phyloP scores from a whole-genome alignment of 30 jellyfish, hydroid and myxozoan genomes.

The Morbakka virulenta region DNA sequence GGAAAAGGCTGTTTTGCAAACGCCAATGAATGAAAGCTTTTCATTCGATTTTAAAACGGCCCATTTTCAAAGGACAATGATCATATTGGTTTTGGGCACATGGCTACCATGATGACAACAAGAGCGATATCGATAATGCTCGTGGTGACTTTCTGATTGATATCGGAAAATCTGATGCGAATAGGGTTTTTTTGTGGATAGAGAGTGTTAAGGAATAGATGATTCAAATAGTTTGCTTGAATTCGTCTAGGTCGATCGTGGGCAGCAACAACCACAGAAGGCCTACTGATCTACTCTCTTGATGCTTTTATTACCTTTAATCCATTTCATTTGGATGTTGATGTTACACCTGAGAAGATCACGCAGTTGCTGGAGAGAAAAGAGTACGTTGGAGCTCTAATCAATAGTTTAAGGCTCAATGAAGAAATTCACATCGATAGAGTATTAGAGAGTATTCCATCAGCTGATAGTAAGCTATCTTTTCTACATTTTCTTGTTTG shows the following conservation, averaged over 20 bases:
- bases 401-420: constrained; percentile 64
- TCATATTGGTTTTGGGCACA: no score
- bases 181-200: neutral
- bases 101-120: no score
- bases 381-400: constrained; percentile 57
- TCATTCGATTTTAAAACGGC: no score
- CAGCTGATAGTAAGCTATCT: constrained; percentile 72
- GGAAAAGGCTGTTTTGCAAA: no score
- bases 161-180: neutral
- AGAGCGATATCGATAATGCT: no score
- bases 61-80: no score
- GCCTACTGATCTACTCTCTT: constrained; percentile 68
- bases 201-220: neutral
- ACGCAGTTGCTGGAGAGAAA: constrained; percentile 18
- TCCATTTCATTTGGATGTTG: constrained; percentile 78
- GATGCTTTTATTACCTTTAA: constrained; percentile 74
- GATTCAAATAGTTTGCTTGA: neutral
- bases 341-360: constrained; percentile 69
- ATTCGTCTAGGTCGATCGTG: constrained; percentile 78
- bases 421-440: constrained; percentile 62
- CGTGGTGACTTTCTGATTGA: no score
- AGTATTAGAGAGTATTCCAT: constrained; percentile 59
- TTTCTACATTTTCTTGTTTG: no score
- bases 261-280: constrained; percentile 98
- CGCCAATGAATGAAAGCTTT: no score